Conservation (phyloP, 2,113 vertebrate species). For the Ardeotis arabs region DNA sequence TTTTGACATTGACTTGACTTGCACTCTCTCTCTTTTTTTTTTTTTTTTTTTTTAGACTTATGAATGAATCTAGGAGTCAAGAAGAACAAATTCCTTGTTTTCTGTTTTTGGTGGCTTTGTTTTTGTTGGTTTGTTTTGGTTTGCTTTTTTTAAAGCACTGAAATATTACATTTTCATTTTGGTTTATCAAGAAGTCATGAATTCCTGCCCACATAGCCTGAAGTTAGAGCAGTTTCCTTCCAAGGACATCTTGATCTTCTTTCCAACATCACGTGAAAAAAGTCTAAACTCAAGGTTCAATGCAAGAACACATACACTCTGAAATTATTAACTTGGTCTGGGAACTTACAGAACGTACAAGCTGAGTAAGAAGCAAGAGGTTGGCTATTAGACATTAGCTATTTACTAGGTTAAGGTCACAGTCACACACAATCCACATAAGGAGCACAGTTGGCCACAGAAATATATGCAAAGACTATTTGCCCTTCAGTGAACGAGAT, state of each 20-base stretch:
- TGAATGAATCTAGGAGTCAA: neutral
- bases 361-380: neutral
- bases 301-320: neutral
- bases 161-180: neutral
- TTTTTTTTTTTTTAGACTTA: neutral
- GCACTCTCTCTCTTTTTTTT: neutral
- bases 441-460: neutral
- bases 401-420: constrained; percentile 7
- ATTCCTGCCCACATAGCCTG: neutral
- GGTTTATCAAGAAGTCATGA: neutral
- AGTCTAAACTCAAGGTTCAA: neutral
- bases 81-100: neutral
- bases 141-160: neutral
- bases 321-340: constrained; percentile 37
- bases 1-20: neutral
- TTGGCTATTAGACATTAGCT: neutral
- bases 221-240: neutral
- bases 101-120: neutral
- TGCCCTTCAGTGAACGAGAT: neutral
- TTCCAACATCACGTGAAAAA: neutral
- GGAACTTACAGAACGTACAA: neutral
- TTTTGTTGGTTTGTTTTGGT: neutral
- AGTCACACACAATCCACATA: neutral
- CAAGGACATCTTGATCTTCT: neutral
- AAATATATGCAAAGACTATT: neutral